A percentile compares a stretch with the other conserved stretches of the same genome.
phyloP scores from a whole-genome alignment of 2,113 vertebrate genomes.

The Lota lota region DNA sequence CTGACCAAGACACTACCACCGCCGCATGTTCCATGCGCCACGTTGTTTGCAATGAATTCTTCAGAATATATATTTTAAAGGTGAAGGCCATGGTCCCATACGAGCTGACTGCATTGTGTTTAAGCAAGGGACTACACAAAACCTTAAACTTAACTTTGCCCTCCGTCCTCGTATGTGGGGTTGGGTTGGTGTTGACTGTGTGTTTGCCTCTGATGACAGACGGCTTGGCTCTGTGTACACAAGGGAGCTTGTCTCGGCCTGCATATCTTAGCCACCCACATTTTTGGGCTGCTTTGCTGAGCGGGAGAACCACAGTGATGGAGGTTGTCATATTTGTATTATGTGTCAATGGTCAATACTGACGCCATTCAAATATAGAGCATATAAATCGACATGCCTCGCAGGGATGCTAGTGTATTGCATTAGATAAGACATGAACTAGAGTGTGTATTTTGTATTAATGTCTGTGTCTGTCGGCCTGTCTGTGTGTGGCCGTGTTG shows the following conservation, averaged over 20 bases:
- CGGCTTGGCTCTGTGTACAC: conserved; percentile 12
- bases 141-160: not conserved
- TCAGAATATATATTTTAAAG: conserved; percentile 4
- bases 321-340: no score
- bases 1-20: not conserved
- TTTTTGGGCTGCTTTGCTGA: conserved; percentile 6
- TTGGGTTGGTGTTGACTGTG: not conserved
- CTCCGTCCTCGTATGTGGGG: not conserved
- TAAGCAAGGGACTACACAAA: not conserved
- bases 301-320: no score
- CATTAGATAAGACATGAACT: no score
- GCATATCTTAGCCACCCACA: conserved; percentile 29
- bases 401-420: no score
- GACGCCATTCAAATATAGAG: no score
- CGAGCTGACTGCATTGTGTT: not conserved
- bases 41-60: not conserved
- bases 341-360: no score
- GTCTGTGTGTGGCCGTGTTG: no score
- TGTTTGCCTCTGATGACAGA: conserved; percentile 19
- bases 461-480: no score
- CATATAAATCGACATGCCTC: no score
- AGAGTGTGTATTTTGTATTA: no score
- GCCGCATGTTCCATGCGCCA: no score
- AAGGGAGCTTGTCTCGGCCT: conserved; percentile 41
- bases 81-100: not conserved